Base-by-base conservation (phyloP, 2,113 vertebrate species). In the Syrmaticus mikado region DNA sequence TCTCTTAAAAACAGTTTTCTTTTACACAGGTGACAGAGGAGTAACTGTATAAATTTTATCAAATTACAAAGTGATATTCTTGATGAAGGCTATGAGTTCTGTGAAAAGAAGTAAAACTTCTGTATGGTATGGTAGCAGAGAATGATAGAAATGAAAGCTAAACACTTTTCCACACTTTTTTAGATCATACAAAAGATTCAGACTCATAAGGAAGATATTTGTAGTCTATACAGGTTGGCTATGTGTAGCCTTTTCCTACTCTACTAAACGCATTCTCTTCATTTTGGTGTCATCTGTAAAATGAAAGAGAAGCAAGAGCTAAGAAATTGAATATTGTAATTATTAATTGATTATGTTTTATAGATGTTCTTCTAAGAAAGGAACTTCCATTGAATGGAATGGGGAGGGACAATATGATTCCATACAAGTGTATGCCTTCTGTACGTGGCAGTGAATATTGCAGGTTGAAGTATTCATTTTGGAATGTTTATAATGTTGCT, bases 391-490 rank as follows among this genome's bases (percentile, higher is more conserved):
- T 13, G 30, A 34, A 17, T 40, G 32, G 15, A 72, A 7, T 30
- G 34, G 22, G 8, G 10, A 38, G 13, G 28, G 21, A 11, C 32
- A n/a, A 20, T 10, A 20, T 6, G 28, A 11, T 21, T 83, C 16
- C 32, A 79, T n/a, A 46, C 15, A 60, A 62, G 40, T 10, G 27
- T 36, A 40, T 6, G 1, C 24, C 34, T 55, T 55, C 0, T 1
- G 12, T 43, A 48, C 14, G 21, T 8, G 72, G 21, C 19, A 64
- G 60, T 30, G 78, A 78, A 48, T 14, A 25, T 2, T 36, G 16
- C 7, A 22, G 38, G 15, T 21, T 1, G 1, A 19, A 38, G 46
- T 70, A n/a, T 70, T 57, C 5, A 36, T 79, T 70, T 28, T 46
- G 50, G 78, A 89, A 58, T 41, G 25, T 24, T 80, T 84, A 13